These are phyloP conservation scores for Leptinotarsa defecta DNA, from an alignment of 1,140 invertebrate species.

Conservation along the genomic window DNA sequence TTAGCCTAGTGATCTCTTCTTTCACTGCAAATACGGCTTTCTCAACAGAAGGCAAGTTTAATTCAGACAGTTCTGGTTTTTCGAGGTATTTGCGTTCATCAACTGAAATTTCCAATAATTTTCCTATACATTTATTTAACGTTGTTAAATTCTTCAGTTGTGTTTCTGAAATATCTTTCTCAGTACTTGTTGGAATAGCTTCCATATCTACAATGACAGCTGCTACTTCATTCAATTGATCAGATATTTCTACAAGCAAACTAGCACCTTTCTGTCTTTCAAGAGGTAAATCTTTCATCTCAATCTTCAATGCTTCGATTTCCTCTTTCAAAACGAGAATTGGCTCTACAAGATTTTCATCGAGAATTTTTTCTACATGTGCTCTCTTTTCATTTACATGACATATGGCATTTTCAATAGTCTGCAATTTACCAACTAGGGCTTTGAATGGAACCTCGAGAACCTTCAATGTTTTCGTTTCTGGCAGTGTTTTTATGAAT, in stretches of 20 bases:
- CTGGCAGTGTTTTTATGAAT: background rate
- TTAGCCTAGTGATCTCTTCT: conserved; percentile 13
- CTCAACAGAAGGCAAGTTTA: background rate
- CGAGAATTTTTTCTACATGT: background rate
- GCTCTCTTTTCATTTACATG: background rate
- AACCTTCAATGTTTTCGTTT: background rate
- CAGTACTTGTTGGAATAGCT: background rate
- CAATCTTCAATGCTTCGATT: background rate
- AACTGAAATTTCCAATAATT: conserved; percentile 27
- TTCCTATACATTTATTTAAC: conserved; percentile 24
- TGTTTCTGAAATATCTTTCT: conserved; percentile 18
- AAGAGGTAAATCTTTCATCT: background rate
- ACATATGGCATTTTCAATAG: conserved; percentile 8
- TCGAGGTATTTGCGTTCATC: conserved; percentile 17
- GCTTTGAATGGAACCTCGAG: background rate
- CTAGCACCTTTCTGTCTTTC: conserved; percentile 10
- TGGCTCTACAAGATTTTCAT: background rate
- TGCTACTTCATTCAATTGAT: conserved; percentile 9
- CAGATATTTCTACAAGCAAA: background rate
- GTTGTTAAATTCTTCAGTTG: conserved; percentile 14
- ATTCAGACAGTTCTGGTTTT: conserved; percentile 26
- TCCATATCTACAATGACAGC: conserved; percentile 1
- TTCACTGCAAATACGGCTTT: conserved; percentile 18
- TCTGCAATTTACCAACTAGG: background rate
- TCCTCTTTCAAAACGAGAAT: background rate